phyloP scores from a whole-genome alignment of 2,113 vertebrate species.

The Sitta europaea region DNA sequence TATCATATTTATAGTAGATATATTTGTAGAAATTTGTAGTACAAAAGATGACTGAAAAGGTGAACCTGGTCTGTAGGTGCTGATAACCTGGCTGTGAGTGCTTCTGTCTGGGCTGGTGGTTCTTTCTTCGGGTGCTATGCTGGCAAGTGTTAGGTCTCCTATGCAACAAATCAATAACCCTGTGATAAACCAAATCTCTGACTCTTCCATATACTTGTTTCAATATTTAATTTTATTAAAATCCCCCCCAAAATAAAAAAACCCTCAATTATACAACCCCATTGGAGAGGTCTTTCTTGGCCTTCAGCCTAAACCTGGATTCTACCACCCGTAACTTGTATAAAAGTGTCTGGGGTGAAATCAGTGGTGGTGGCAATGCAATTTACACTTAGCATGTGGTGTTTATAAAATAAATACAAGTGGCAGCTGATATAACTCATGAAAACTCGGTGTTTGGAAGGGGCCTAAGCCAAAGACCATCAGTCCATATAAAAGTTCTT shows the following conservation, averaged over 20 bases:
- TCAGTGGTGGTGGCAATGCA: background rate
- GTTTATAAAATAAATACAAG: constrained; percentile 53
- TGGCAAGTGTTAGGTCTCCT: background rate
- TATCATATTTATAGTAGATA: no score
- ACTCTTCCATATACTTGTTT: background rate
- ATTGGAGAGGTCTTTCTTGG: background rate
- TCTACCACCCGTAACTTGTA: background rate
- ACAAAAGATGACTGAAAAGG: background rate
- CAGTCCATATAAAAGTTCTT: background rate
- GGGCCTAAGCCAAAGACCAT: constrained; percentile 4
- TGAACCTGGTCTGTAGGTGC: background rate
- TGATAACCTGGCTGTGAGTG: background rate
- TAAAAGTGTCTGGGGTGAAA: constrained; percentile 27
- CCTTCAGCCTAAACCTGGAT: background rate
- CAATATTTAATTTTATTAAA: background rate
- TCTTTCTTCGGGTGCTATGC: background rate
- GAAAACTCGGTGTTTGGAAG: constrained; percentile 1
- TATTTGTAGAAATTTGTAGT: background rate
- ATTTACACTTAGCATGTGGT: constrained; percentile 35
- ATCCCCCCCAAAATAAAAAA: background rate
- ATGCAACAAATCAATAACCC: background rate
- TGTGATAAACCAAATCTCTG: background rate
- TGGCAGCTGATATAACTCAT: constrained; percentile 18
- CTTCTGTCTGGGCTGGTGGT: constrained; percentile 29
- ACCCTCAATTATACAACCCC: background rate